phyloP scores from a whole-genome alignment of 2,888 invertebrate genomes.

The Chymomyza procnemis region DNA sequence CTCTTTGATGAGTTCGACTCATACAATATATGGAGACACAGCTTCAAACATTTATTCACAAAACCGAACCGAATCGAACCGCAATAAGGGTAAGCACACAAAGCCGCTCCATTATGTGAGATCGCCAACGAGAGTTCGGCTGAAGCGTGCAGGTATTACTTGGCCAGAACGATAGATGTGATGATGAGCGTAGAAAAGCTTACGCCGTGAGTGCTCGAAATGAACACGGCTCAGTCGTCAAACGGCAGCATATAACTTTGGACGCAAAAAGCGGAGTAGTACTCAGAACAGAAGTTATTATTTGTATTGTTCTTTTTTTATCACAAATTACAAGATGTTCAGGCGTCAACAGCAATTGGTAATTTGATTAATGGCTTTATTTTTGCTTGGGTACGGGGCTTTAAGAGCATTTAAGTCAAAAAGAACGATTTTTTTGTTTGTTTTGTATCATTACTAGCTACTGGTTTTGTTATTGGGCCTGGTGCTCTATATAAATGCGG shows the following conservation, averaged over 20 bases:
- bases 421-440: background rate
- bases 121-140: background rate
- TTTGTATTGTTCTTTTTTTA: background rate
- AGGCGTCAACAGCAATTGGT: conserved; percentile 53
- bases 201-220: conserved; percentile 43
- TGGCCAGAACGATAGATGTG: conserved; percentile 8
- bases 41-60: conserved; percentile 29
- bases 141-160: background rate
- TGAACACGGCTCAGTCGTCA: conserved; percentile 59
- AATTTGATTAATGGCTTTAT: conserved; percentile 44
- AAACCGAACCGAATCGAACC: conserved; percentile 14
- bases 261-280: conserved; percentile 53
- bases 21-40: conserved; percentile 60
- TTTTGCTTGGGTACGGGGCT: too few species aligned
- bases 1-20: conserved; percentile 43
- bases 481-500: background rate
- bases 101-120: conserved; percentile 48
- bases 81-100: conserved; percentile 31
- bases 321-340: conserved; percentile 45
- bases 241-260: conserved; percentile 66
- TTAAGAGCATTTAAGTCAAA: background rate
- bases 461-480: conserved; percentile 18
- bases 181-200: conserved; percentile 40
- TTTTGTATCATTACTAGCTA: conserved; percentile 18
- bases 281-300: conserved; percentile 12